These are phyloP conservation scores for Origma solitaria DNA, from an alignment of 2,113 vertebrate genomes.

Conservation along the genomic window DNA sequence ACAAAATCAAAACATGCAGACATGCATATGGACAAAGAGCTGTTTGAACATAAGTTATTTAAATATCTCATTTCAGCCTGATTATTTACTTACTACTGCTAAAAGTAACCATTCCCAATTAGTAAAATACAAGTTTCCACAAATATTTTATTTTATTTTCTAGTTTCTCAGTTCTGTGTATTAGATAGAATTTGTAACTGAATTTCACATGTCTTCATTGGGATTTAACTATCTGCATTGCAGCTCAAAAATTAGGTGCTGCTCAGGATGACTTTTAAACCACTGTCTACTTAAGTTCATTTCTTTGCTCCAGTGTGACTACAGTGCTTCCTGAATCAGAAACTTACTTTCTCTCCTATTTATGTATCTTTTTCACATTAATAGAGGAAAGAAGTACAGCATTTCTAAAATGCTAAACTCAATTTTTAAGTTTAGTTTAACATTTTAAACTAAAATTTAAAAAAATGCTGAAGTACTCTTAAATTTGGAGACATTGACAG, in stretches of 20 bases:
- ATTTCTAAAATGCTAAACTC: background rate
- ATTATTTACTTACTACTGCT: background rate
- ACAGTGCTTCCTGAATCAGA: background rate
- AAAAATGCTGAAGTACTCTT: background rate
- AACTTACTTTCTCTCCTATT: background rate
- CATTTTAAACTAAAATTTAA: background rate
- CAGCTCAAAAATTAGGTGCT: background rate
- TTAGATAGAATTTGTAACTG: background rate
- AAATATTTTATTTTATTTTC: background rate
- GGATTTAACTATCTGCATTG: background rate
- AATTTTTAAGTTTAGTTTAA: background rate
- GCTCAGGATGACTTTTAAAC: background rate
- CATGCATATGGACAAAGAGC: background rate
- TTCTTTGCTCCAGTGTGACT: background rate
- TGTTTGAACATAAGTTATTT: background rate
- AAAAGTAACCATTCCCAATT: background rate
- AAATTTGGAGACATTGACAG: background rate
- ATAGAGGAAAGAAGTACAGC: background rate
- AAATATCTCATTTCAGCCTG: background rate
- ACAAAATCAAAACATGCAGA: background rate
- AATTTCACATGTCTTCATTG: background rate
- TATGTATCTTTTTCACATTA: background rate
- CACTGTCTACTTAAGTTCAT: background rate
- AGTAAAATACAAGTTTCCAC: background rate
- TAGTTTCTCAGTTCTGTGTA: background rate